These are phyloP conservation scores for Tricholaema leucomelas DNA, from an alignment of 2,113 vertebrate genomes.

Conservation along the genomic window DNA sequence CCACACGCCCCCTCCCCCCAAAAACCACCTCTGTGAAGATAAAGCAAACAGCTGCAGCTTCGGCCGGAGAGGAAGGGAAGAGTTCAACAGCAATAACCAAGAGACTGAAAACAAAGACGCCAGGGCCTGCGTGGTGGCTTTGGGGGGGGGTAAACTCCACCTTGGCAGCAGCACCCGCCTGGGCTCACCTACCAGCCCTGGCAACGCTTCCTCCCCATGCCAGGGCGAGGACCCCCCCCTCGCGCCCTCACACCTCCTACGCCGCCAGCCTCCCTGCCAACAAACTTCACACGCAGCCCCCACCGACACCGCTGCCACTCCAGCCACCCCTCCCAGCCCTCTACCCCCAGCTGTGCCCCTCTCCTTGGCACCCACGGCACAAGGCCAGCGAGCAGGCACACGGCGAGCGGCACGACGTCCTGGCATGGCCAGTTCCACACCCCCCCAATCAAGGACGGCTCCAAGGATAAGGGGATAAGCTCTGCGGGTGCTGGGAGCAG, in stretches of 20 bases:
- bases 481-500: too few relatives aligned
- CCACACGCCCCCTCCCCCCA: not conserved
- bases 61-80: not conserved
- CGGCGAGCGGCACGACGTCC: not conserved
- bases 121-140: constrained; percentile 30
- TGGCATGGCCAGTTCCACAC: accelerated
- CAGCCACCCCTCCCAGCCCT: not conserved
- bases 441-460: not conserved
- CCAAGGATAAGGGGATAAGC: not conserved
- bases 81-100: not conserved
- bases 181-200: constrained; percentile 24
- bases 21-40: not conserved
- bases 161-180: constrained; percentile 6
- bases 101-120: constrained; percentile 60
- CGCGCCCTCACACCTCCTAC: not conserved
- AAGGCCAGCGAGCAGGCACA: not conserved
- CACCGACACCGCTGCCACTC: not conserved
- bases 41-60: not conserved
- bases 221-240: not conserved
- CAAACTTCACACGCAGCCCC: not conserved
- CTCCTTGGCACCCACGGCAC: not conserved
- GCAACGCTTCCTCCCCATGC: not conserved
- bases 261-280: not conserved
- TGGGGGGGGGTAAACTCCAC: constrained; percentile 64
- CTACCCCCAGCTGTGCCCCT: not conserved